phyloP scores from a whole-genome alignment of 2,888 invertebrate species.

The Choreutis nemorana region DNA sequence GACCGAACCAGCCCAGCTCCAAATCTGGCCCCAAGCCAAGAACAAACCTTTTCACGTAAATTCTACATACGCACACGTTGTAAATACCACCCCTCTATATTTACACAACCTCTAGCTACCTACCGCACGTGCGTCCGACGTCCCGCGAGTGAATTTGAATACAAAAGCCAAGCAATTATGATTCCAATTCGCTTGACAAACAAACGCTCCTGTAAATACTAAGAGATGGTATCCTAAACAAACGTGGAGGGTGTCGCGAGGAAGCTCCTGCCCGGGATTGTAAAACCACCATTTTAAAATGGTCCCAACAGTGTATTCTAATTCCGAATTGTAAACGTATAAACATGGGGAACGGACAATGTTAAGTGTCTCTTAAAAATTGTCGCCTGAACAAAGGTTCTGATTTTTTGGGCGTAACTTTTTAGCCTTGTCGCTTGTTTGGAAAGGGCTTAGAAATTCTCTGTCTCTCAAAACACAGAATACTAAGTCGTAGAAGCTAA shows the following conservation, averaged over 20 bases:
- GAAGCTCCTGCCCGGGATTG: constrained; percentile 34
- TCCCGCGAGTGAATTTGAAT: constrained; percentile 25
- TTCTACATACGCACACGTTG: constrained; percentile 8
- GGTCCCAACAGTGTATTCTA: constrained; percentile 15
- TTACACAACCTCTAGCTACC: constrained; percentile 23
- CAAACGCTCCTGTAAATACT: constrained; percentile 35
- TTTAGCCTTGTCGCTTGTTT: constrained; percentile 7
- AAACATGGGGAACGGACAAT: too few relatives aligned
- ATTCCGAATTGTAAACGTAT: too few relatives aligned
- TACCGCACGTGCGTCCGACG: constrained; percentile 17
- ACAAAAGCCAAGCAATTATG: constrained; percentile 22
- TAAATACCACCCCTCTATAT: constrained; percentile 6
- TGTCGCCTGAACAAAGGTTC: constrained; percentile 22
- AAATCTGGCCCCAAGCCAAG: constrained; percentile 51
- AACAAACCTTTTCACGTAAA: constrained; percentile 45
- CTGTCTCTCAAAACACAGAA: too few relatives aligned
- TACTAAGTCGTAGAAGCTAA: too few relatives aligned
- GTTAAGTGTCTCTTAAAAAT: constrained; percentile 12
- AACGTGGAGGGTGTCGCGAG: constrained; percentile 49
- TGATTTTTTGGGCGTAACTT: constrained; percentile 27
- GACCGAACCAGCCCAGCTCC: too few relatives aligned
- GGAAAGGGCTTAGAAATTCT: too few relatives aligned
- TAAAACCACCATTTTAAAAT: constrained; percentile 26
- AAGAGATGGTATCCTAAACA: constrained; percentile 56
- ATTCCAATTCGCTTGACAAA: constrained; percentile 24